Evolutionary conservation across 2,113 vertebrate species (phyloP).

Genomic region (Hepsetus odoe): DNA sequence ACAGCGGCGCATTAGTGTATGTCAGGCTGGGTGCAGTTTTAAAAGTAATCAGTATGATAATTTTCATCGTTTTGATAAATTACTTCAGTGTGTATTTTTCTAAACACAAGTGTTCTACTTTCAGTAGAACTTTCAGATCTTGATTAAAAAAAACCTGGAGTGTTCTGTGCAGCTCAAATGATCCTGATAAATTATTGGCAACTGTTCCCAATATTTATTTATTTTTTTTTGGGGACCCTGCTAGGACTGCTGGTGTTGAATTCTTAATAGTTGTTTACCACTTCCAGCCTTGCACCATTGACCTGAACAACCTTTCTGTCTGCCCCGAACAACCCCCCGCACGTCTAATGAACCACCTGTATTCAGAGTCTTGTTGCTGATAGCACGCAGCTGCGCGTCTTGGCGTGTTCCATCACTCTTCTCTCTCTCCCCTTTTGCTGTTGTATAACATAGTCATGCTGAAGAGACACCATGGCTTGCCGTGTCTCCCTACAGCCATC

Average conservation of each 20-base stretch:
- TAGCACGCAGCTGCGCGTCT: slow-evolving; percentile 23
- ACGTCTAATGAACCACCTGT: slow-evolving; percentile 29
- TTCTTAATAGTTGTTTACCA: slow-evolving; percentile 28
- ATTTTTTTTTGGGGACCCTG: not conserved
- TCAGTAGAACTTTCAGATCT: not conserved
- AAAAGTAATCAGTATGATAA: no score
- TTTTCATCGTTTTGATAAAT: no score
- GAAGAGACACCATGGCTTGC: slow-evolving; percentile 1
- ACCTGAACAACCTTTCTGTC: not conserved
- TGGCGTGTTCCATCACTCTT: not conserved
- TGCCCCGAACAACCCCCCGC: not conserved
- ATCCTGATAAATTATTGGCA: slow-evolving; percentile 20
- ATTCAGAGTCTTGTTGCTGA: slow-evolving; percentile 32
- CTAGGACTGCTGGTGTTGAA: slow-evolving; percentile 12
- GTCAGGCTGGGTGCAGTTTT: not conserved
- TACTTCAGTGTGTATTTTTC: not conserved
- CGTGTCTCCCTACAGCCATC: not conserved
- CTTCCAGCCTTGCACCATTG: not conserved
- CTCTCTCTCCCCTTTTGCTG: not conserved
- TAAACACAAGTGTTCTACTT: not conserved
- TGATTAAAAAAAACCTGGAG: not conserved
- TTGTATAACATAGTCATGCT: not conserved
- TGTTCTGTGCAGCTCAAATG: not conserved
- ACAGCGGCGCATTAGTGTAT: not conserved
- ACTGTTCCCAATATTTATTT: slow-evolving; percentile 17